Conservation (phyloP, 2,113 vertebrate species). For the Bubo blakistoni region DNA sequence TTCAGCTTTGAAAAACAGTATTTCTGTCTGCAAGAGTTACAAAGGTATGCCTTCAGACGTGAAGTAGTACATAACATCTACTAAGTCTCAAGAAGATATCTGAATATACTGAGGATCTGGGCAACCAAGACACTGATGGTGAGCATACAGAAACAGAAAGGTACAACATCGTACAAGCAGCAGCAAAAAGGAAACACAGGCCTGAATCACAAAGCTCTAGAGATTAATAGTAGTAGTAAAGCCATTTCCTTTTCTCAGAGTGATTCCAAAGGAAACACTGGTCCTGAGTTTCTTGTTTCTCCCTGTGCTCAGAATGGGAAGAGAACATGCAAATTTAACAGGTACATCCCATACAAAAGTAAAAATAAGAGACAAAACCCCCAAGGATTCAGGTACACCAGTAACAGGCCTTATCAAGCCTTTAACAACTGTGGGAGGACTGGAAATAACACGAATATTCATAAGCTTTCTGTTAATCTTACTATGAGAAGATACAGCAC, state of each 20-base stretch:
- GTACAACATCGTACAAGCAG: neutral
- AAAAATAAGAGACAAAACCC: neutral
- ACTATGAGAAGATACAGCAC: neutral
- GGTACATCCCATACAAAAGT: neutral
- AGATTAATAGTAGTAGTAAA: neutral
- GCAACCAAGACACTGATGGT: neutral
- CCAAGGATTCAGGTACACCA: neutral
- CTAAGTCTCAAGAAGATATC: neutral
- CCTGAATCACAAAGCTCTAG: neutral
- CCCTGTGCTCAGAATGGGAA: neutral
- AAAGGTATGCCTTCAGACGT: neutral
- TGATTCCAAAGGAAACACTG: neutral
- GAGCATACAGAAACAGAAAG: neutral
- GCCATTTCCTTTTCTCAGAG: neutral
- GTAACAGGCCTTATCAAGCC: neutral
- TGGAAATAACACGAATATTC: neutral
- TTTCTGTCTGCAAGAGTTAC: neutral
- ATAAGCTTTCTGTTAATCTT: neutral
- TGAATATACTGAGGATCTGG: neutral
- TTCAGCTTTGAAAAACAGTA: neutral
- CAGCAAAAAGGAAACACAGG: neutral
- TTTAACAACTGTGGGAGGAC: neutral
- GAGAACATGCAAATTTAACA: neutral
- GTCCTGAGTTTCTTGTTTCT: neutral
- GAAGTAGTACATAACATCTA: fast-evolving